Evolutionary conservation across 1,140 invertebrate genomes (phyloP).

Genomic region (Drosophila parabipectinata): DNA sequence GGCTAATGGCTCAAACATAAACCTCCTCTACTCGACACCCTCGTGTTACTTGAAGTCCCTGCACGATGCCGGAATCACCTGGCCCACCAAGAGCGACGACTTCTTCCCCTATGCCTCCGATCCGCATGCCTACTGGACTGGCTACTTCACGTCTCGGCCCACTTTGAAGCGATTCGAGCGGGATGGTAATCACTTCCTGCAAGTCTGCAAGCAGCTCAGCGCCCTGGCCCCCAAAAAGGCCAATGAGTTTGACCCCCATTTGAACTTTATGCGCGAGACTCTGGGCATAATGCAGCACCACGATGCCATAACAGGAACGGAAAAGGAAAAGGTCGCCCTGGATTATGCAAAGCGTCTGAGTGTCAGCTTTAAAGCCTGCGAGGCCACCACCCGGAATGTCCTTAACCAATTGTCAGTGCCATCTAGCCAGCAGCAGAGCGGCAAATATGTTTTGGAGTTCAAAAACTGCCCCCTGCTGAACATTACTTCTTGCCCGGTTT

Average conservation of each 20-base stretch:
- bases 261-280: constrained; percentile 84
- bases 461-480: constrained; percentile 88
- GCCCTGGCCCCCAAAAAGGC: constrained; percentile 68
- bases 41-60: constrained; percentile 96
- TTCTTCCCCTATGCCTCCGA: constrained; percentile 97
- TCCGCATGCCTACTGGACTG: constrained; percentile 95
- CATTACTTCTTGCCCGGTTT: constrained; percentile 87
- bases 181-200: constrained; percentile 91
- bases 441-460: constrained; percentile 60
- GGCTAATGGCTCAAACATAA: constrained; percentile 87
- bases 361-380: constrained; percentile 63
- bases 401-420: constrained; percentile 65
- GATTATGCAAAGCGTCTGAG: constrained; percentile 92
- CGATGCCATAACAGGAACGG: constrained; percentile 95
- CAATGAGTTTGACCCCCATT: constrained; percentile 64
- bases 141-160: constrained; percentile 96
- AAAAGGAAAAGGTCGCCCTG: constrained; percentile 93
- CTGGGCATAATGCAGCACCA: constrained; percentile 96
- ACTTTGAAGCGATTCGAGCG: constrained; percentile 93
- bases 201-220: constrained; percentile 87
- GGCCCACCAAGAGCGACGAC: constrained; percentile 91
- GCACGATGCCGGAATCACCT: constrained; percentile 87
- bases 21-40: constrained; percentile 96
- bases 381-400: constrained; percentile 51
- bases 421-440: not conserved